Evolutionary conservation across 2,888 invertebrate species (phyloP), one percentile per base, ranked within the genome.

Genomic region (Lasioglossum vierecki): DNA sequence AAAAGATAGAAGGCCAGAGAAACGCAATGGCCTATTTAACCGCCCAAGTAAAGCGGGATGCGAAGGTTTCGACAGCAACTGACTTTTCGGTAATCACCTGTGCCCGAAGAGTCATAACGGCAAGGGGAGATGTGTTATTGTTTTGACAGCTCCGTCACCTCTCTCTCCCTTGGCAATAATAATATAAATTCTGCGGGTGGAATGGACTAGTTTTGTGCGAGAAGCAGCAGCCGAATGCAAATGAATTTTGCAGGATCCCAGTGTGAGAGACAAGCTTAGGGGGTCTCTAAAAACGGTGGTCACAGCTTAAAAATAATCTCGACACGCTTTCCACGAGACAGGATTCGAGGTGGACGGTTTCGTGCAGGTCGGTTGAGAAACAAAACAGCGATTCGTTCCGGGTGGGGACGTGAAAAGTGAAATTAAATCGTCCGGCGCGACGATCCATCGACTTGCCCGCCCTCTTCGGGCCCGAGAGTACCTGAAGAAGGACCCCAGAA

Each of bases 371-470:
- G 2, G 2, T 22, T 18, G 22, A 78, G 75, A 85, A 78, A 80
- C 85, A 85, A 85, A 80, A 70, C 26, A 26, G 49, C 44, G 60
- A 78, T 80, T 78, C 80, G 83, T 76, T 72, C 30, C 80, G 41
- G 30, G 53, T 4, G 30, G 30, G 39, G n/a, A 78, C 39, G 30
- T 46, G 63, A 44, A 79, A 75, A 85, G 53, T 57, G 74, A 80
- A 82, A 86, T 85, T 82, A 86, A 82, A 85, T 86, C 66, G 82
- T 85, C 66, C 53, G 11, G 63, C 13, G 30, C 26, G 60, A 80
- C 80, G 81, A 84, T 81, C 79, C 46, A 35, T 66, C 72, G 49
- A 35, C n/a, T 57, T 85, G 79, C 22, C 78, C 85, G 80, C 68
- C 80, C 83, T 46, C 9, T 66, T 46, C 30, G 49, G 41, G 22